Conservation (phyloP, 2,888 invertebrate species). For the Acleris emargana region DNA sequence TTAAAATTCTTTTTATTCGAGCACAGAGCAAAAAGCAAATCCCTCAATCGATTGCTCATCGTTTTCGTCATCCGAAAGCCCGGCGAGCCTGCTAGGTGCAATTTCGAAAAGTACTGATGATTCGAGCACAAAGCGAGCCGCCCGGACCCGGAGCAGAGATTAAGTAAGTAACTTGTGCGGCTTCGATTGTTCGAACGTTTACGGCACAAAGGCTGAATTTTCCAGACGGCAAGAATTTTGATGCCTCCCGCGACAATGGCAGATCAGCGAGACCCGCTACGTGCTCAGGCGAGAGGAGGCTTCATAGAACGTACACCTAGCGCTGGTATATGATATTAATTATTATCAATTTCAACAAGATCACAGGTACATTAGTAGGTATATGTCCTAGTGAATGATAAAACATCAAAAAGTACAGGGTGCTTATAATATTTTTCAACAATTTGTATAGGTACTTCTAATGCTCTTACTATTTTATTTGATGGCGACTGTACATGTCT, state of each 20-base stretch:
- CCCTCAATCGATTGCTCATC: conserved; percentile 30
- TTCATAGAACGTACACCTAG: not conserved
- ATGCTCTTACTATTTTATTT: too few relatives aligned
- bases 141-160: conserved; percentile 56
- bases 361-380: too few relatives aligned
- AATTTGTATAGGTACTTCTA: too few relatives aligned
- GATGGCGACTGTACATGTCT: too few relatives aligned
- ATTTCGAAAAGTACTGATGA: conserved; percentile 67
- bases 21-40: conserved; percentile 21
- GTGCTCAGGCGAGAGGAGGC: not conserved
- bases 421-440: too few relatives aligned
- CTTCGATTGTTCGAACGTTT: conserved; percentile 63
- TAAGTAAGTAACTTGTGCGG: conserved; percentile 71
- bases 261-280: conserved; percentile 45
- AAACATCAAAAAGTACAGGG: too few relatives aligned
- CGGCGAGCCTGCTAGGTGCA: conserved; percentile 11
- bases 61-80: conserved; percentile 33
- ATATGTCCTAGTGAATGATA: too few relatives aligned
- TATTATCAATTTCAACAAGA: too few relatives aligned
- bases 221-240: conserved; percentile 70
- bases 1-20: conserved; percentile 16
- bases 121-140: conserved; percentile 61
- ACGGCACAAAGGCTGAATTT: conserved; percentile 66
- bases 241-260: conserved; percentile 63
- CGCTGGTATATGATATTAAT: not conserved